Evolutionary conservation across 1,140 invertebrate genomes (phyloP).

Genomic region (Procambarus virginalis): DNA sequence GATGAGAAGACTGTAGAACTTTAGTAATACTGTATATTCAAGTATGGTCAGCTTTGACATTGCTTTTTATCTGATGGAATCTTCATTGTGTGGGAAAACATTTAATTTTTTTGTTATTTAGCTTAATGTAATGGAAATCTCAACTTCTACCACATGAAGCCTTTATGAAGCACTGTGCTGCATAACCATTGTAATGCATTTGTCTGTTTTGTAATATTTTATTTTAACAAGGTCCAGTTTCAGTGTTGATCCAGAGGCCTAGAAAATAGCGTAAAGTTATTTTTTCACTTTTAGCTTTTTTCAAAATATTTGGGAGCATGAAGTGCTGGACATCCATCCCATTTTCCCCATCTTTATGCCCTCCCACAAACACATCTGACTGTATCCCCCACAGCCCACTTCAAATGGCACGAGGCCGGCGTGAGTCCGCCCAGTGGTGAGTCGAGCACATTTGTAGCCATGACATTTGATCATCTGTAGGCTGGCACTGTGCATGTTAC

Average conservation of each 20-base stretch:
- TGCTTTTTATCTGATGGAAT: too few relatives aligned
- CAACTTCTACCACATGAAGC: neutral
- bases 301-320: conserved; percentile 10
- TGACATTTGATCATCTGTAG: conserved; percentile 32
- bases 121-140: neutral
- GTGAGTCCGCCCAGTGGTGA: conserved; percentile 64
- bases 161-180: neutral
- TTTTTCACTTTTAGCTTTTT: neutral
- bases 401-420: conserved; percentile 65
- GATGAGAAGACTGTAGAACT: too few relatives aligned
- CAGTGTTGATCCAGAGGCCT: neutral
- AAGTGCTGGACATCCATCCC: conserved; percentile 6
- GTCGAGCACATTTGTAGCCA: conserved; percentile 38
- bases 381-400: conserved; percentile 61
- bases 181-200: neutral
- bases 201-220: neutral
- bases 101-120: too few relatives aligned
- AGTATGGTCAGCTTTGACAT: too few relatives aligned
- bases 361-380: conserved; percentile 43
- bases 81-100: too few relatives aligned
- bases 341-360: conserved; percentile 14
- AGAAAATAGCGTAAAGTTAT: neutral
- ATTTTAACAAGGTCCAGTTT: neutral
- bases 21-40: too few relatives aligned
- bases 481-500: conserved; percentile 36